Evolutionary conservation across 2,888 invertebrate species (phyloP), one percentile per base, ranked within the genome.

Genomic region (Hirtodrosophila cameraria): DNA sequence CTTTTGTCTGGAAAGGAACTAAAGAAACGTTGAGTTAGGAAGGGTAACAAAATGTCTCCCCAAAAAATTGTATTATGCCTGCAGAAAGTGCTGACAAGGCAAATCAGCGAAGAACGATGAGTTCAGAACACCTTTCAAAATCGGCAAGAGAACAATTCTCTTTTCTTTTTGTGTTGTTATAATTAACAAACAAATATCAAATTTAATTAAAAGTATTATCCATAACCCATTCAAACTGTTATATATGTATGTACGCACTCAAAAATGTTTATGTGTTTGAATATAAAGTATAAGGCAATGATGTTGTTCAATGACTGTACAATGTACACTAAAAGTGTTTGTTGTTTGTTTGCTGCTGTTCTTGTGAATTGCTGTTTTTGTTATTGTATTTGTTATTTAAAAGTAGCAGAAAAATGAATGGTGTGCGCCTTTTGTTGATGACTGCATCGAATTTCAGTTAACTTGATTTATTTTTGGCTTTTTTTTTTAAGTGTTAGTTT

Each of bases 31-130:
- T n/a, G n/a, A n/a, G n/a, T n/a, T n/a, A n/a, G n/a, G n/a, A n/a
- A n/a, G n/a, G n/a, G n/a, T n/a, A n/a, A 42, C 2, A 23, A 28
- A 46, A 50, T 59, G 59, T 66, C 58, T 70, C 67, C 28, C 58
- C 45, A 52, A 62, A 58, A n/a, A 73, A 53, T 59, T 33, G 53
- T 53, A 73, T 76, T 76, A 73, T 61, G 77, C 73, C 68, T 68
- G 45, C 64, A 41, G 3, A 64, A 49, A 64, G 59, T 57, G 77
- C 43, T 73, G 75, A 77, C 74, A 63, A 48, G 35, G 49, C 60
- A 55, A 64, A 75, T 73, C 65, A 64, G 39, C 38, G 48, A 39
- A n/a, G 6, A 38, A 33, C 20, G 25, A 16, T 4, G 23, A 53
- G 27, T 30, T 25, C 15, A 28, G 27, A 31, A 15, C 30, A 31